Evolutionary conservation across 2,888 invertebrate species (phyloP).

Genomic region (Tenthredo mesomela): DNA sequence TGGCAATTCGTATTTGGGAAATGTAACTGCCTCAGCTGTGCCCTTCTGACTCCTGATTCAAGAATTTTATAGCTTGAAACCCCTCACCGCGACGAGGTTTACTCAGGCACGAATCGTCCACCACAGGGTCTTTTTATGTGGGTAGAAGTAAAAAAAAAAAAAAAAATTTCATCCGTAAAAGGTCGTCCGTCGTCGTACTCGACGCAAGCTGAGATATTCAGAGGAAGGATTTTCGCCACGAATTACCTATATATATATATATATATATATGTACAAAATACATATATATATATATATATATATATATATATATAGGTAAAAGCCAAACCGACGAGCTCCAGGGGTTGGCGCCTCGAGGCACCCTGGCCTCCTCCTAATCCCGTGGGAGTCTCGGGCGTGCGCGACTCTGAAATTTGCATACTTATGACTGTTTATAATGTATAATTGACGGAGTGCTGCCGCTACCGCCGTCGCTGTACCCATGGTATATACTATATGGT

Average conservation of each 20-base stretch:
- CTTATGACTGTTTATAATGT: constrained; percentile 72
- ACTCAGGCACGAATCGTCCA: not conserved
- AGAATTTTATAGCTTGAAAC: constrained; percentile 1
- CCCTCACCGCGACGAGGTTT: not conserved
- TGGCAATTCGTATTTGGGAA: constrained; percentile 18
- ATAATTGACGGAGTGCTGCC: constrained; percentile 68
- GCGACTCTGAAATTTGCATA: constrained; percentile 63
- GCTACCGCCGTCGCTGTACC: constrained; percentile 23
- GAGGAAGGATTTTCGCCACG: not conserved
- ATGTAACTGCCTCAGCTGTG: not conserved
- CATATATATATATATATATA: not conserved
- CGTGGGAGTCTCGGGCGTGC: constrained; percentile 43
- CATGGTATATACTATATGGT: not conserved
- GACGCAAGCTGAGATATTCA: not conserved
- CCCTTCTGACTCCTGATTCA: not conserved
- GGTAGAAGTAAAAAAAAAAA: not conserved
- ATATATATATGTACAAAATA: not conserved
- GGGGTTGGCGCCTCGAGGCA: constrained; percentile 14
- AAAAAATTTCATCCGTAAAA: not conserved
- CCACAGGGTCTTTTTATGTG: not conserved
- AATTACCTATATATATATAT: not conserved
- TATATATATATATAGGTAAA: not conserved
- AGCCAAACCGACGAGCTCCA: constrained; percentile 2
- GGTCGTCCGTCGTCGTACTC: not conserved
- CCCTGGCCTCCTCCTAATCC: constrained; percentile 37